phyloP scores from a whole-genome alignment of 2,113 vertebrate genomes.

The Centropus bengalensis region DNA sequence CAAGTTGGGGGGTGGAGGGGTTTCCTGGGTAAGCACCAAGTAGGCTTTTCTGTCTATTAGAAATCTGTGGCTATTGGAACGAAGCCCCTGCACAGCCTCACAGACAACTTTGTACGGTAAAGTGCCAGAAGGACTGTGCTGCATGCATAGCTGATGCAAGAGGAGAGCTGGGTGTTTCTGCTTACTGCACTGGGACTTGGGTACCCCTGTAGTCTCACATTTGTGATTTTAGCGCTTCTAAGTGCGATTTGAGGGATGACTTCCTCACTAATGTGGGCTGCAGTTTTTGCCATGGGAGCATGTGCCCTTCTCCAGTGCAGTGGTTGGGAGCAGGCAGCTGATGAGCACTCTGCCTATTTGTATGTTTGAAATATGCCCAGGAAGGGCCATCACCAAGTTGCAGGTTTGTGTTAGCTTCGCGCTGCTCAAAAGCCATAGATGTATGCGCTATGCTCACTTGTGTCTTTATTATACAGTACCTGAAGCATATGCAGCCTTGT shows the following conservation, averaged over 20 bases:
- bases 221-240: neutral
- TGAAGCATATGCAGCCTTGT: neutral
- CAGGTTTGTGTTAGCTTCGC: neutral
- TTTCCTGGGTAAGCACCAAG: neutral
- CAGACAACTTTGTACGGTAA: accelerated
- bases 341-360: neutral
- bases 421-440: neutral
- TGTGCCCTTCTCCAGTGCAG: neutral
- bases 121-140: accelerated
- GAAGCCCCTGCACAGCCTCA: neutral
- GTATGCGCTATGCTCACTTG: neutral
- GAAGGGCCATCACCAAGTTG: neutral
- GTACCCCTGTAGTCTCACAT: neutral
- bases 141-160: neutral
- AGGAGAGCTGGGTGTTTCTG: neutral
- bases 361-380: neutral
- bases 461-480: neutral
- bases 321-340: neutral
- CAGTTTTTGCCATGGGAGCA: neutral
- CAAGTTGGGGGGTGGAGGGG: neutral
- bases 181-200: neutral
- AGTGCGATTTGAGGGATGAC: neutral
- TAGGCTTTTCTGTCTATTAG: neutral
- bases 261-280: neutral
- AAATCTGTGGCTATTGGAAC: neutral